Evolutionary conservation across 2,797 vertebrate species (phyloP).

Genomic region (Astyanax mexicanus): DNA sequence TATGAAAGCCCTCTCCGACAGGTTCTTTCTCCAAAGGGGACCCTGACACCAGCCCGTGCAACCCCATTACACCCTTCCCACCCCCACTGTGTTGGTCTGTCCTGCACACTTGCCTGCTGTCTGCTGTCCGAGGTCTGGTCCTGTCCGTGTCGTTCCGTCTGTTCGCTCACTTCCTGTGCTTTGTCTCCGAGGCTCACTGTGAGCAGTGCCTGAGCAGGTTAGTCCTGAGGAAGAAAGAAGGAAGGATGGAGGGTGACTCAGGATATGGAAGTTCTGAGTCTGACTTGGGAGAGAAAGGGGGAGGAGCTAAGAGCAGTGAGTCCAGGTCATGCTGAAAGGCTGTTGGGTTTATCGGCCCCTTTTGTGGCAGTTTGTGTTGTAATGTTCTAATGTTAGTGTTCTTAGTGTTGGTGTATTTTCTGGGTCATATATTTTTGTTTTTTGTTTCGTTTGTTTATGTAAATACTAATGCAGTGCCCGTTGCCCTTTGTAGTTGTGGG

Average conservation of each 20-base stretch:
- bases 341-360: conserved; percentile 59
- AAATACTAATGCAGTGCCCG: conserved; percentile 52
- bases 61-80: conserved; percentile 36
- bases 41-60: conserved; percentile 42
- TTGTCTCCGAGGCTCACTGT: conserved; percentile 60
- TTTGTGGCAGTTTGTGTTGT: conserved; percentile 68
- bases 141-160: conserved; percentile 65
- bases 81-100: conserved; percentile 40
- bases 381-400: conserved; percentile 70
- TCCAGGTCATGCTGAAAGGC: conserved; percentile 38
- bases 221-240: conserved; percentile 50
- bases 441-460: conserved; percentile 54
- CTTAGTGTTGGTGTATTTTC: conserved; percentile 66
- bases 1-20: conserved; percentile 53
- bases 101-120: conserved; percentile 61
- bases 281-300: conserved; percentile 8
- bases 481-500: conserved; percentile 42
- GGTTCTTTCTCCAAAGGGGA: conserved; percentile 45
- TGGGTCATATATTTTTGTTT: conserved; percentile 48
- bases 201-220: conserved; percentile 62
- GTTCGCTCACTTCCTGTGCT: conserved; percentile 71
- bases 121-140: conserved; percentile 59
- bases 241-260: conserved; percentile 2
- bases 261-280: no score
- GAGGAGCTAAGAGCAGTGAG: conserved; percentile 47